Conservation (phyloP, 2,113 vertebrate species). For the Trogon melanurus region DNA sequence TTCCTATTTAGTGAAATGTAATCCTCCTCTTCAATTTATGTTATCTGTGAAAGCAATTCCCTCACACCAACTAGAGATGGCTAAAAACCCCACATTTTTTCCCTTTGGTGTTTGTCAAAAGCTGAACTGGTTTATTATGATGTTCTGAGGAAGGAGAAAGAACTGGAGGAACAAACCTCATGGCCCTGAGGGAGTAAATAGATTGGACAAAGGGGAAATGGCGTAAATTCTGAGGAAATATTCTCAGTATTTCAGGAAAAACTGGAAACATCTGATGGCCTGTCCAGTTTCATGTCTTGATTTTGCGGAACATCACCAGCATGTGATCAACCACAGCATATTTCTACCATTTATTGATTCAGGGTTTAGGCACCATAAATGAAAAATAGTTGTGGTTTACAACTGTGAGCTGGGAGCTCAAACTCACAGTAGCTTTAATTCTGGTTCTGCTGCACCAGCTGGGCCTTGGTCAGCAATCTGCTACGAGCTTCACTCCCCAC, state of each 20-base stretch:
- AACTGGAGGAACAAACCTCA: not conserved
- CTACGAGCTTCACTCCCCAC: not conserved
- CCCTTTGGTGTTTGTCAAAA: not conserved
- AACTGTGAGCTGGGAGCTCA: not conserved
- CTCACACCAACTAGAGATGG: not conserved
- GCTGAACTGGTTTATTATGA: not conserved
- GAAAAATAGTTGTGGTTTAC: not conserved
- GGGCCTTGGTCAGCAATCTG: not conserved
- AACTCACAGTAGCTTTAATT: not conserved
- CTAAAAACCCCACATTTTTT: not conserved
- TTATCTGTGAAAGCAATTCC: not conserved
- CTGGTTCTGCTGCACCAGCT: not conserved
- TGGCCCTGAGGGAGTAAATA: not conserved
- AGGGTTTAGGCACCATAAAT: not conserved
- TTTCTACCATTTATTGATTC: not conserved
- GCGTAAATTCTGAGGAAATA: not conserved
- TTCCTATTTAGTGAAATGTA: not conserved
- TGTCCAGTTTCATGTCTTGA: not conserved
- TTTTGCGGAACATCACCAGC: not conserved
- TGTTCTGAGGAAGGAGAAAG: not conserved
- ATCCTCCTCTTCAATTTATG: not conserved
- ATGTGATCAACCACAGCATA: not conserved
- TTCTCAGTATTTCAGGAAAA: conserved; percentile 7
- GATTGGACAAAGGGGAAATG: not conserved
- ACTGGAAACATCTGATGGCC: not conserved